These are phyloP conservation scores for Mormyrops boulengeri DNA, from an alignment of 2,797 vertebrate genomes.

Conservation along the genomic window DNA sequence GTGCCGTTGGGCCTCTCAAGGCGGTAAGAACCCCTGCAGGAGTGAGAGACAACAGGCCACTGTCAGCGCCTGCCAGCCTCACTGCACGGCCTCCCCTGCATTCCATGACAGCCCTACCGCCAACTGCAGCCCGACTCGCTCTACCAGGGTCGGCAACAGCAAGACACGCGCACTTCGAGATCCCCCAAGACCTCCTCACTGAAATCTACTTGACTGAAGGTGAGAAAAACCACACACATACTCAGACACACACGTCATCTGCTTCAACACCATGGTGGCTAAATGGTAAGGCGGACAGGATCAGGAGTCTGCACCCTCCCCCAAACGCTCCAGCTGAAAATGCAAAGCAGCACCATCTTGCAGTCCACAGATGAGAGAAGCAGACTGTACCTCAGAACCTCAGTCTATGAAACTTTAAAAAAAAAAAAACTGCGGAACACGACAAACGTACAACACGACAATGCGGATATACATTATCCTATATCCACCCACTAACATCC, in stretches of 20 bases:
- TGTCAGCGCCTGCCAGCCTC: slow-evolving; percentile 32
- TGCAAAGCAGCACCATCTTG: background rate
- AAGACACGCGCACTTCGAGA: background rate
- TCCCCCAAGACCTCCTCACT: background rate
- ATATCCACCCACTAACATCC: background rate
- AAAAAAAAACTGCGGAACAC: background rate
- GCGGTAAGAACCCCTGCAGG: slow-evolving; percentile 51
- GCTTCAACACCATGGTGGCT: background rate
- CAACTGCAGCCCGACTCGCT: background rate
- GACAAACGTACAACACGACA: background rate
- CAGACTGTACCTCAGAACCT: background rate
- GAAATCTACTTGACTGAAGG: background rate
- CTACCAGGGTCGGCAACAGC: background rate
- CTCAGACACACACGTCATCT: background rate
- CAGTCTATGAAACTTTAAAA: background rate
- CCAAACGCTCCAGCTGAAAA: background rate
- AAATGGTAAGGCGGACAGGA: background rate
- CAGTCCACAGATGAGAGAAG: background rate
- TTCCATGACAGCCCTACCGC: background rate
- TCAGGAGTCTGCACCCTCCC: background rate
- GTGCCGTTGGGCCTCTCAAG: slow-evolving; percentile 46
- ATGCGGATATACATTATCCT: background rate
- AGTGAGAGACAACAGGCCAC: slow-evolving; percentile 32
- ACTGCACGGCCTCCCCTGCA: background rate
- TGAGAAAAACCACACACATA: background rate